Base-by-base conservation (phyloP, 2,888 invertebrate genomes). In the Brachynemurus nebulosus region DNA sequence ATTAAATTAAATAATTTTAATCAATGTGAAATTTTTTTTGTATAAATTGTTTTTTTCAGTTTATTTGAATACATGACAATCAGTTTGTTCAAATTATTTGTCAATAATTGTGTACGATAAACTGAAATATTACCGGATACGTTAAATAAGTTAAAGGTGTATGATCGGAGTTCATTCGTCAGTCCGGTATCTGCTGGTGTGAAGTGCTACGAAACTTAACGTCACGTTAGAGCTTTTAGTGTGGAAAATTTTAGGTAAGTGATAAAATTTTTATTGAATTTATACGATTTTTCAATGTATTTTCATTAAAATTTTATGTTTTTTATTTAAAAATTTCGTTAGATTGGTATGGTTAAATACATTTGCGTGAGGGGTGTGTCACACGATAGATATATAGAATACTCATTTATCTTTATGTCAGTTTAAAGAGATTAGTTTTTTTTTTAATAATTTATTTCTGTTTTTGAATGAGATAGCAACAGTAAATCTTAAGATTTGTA, bases 291-390 rank as follows among this genome's bases (percentile, higher is more conserved):
- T 12, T 30, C 14, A 11, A 3, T 30, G n/a, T 30, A 12, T 12
- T 30, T 30, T 30, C 6, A 30, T 30, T 30, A 14, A 12, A 30
- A 11, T 30, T 30, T 30, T 12, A 6, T 12, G 5, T 8, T 30
- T 4, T 30, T 30, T 5, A 30, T n/a, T n/a, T n/a, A 30, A 9
- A 30, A 12, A 30, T 5, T 5, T 2, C 14, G n/a, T 30, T 30
- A 4, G 30, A 30, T 4, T 30, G n/a, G n/a, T 14, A 11, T 11
- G n/a, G n/a, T n/a, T n/a, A n/a, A 30, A 12, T 30, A 11, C 5
- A 30, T 30, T 30, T 30, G 30, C 30, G 30, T 30, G 4, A 30
- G 30, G 30, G 30, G 30, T 30, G 30, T 30, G 30, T 30, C 30
- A 30, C 30, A n/a, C n/a, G n/a, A n/a, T n/a, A n/a, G 30, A 14